Evolutionary conservation across 2,888 invertebrate genomes (phyloP), one percentile per base, ranked within the genome.

Genomic region (Drosophila koepferae): DNA sequence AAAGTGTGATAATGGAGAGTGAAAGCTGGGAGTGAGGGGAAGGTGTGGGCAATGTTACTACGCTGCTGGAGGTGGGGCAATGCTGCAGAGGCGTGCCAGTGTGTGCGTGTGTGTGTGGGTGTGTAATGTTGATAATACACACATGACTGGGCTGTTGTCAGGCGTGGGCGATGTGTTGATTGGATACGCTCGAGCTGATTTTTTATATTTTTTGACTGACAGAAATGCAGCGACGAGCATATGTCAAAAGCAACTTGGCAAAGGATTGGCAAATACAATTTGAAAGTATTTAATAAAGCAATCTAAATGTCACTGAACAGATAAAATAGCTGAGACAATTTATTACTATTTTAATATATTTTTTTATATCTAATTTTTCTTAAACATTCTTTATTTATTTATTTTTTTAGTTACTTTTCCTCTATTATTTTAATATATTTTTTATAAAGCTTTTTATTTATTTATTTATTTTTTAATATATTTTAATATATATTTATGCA

Each of bases 121-220:
- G 41, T 51, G 58, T 49, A 63, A 64, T 61, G 71, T 43, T 60
- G 51, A 62, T 66, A 60, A 58, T 18, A 59, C 41, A 66, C 77
- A 80, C 77, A 81, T 71, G 72, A 62, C 69, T 72, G 72, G 44
- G 69, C 62, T 56, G 68, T 66, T 72, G 77, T 62, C 59, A 69
- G 71, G 77, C 63, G 81, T 69, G 66, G 81, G 81, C 54, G 54
- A 49, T 34, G 64, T 67, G 64, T 66, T 82, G 87, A 82, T 86
- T 86, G 84, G 74, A 70, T 63, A 77, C 72, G 77, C 62, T 31
- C 59, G 59, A 43, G 44, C 49, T 58, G 62, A 71, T 66, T 71
- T 34, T 38, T 16, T 4, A 20, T 20, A 20, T 20, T 48, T 9
- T 31, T n/a, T n/a, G 8, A 3, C n/a, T 9, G n/a, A 2, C 18